Conservation (phyloP, 2,888 invertebrate genomes). For the Dexiosoma caninum region DNA sequence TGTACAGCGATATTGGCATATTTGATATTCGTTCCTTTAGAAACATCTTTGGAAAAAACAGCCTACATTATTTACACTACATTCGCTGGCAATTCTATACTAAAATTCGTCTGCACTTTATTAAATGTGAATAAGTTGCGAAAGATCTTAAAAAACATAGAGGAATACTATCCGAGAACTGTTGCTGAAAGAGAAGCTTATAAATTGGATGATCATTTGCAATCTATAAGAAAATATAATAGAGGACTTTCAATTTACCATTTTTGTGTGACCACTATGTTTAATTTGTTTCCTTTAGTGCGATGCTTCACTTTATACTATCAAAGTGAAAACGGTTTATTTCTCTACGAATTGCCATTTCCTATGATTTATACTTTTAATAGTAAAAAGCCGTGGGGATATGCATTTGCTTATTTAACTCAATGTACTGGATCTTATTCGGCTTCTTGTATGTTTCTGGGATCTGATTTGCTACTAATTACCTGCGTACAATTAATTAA, state of each 20-base stretch:
- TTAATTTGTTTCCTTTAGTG: constrained; percentile 61
- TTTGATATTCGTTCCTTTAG: background rate
- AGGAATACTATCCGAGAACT: constrained; percentile 58
- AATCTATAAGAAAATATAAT: constrained; percentile 41
- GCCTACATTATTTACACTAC: constrained; percentile 29
- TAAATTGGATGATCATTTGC: constrained; percentile 53
- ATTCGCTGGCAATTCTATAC: background rate
- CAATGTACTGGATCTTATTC: constrained; percentile 54
- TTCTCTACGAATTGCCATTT: constrained; percentile 60
- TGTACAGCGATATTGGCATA: background rate
- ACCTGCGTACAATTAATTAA: constrained; percentile 62
- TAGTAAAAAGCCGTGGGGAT: background rate
- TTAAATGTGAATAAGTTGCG: background rate
- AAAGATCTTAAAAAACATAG: constrained; percentile 36
- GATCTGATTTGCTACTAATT: constrained; percentile 64
- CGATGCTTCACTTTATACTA: constrained; percentile 61
- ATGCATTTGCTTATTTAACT: constrained; percentile 43
- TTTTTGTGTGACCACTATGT: constrained; percentile 59
- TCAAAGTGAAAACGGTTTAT: constrained; percentile 18
- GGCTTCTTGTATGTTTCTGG: constrained; percentile 57
- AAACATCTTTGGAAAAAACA: constrained; percentile 2
- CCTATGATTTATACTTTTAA: constrained; percentile 60
- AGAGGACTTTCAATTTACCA: constrained; percentile 55
- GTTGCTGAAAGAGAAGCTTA: constrained; percentile 24
- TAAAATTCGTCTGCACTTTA: background rate